Conservation (phyloP, 2,113 vertebrate genomes). For the Lipotes vexillifer region DNA sequence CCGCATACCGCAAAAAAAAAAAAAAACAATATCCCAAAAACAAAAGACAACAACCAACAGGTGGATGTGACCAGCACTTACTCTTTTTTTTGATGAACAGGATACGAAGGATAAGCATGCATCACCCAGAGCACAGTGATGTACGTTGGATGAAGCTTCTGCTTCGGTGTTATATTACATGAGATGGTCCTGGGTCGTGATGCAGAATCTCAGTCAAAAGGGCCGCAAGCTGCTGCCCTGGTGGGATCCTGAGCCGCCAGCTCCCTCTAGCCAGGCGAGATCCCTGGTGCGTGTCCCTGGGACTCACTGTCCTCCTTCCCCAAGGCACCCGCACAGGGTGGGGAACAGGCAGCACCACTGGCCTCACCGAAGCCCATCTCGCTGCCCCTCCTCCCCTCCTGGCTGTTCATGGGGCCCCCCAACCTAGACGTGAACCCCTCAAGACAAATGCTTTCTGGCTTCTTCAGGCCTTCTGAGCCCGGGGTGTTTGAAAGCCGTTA, state of each 20-base stretch:
- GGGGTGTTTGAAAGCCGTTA: neutral
- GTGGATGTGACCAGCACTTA: neutral
- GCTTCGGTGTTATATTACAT: neutral
- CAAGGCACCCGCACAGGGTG: fast-evolving
- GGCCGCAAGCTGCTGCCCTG: neutral
- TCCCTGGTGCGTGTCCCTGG: fast-evolving
- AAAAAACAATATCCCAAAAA: neutral
- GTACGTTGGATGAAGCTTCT: neutral
- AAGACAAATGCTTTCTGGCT: neutral
- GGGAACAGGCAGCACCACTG: neutral
- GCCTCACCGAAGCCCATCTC: neutral
- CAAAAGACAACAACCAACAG: neutral
- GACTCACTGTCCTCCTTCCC: neutral
- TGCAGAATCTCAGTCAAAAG: neutral
- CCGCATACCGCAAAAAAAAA: too few species aligned
- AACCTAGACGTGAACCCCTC: neutral
- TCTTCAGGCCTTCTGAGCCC: neutral
- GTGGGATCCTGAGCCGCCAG: neutral
- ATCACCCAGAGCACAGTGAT: fast-evolving
- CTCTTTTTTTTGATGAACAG: neutral
- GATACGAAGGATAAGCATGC: fast-evolving
- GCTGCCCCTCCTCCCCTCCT: neutral
- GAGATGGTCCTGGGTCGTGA: neutral
- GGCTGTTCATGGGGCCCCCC: neutral
- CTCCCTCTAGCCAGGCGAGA: neutral